Conservation (phyloP, 2,797 vertebrate species). For the Oreortyx pictus region DNA sequence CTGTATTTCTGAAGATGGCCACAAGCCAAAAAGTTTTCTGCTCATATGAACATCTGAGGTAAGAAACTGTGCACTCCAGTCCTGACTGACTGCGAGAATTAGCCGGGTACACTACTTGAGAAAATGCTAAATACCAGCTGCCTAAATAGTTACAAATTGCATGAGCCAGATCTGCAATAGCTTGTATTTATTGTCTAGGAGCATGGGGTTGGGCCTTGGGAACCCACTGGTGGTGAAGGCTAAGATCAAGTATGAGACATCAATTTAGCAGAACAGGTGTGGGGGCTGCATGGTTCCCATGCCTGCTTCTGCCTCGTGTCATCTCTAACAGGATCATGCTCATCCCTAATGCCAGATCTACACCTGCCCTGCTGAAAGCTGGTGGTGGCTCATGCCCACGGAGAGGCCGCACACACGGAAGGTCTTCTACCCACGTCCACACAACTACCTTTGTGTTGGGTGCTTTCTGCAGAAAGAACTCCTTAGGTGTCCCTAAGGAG, state of each 20-base stretch:
- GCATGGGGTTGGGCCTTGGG: fast-evolving
- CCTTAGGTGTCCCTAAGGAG: background rate
- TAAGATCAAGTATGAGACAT: background rate
- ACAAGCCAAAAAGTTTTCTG: background rate
- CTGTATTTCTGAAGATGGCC: background rate
- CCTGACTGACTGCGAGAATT: background rate
- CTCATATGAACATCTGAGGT: background rate
- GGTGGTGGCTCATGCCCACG: fast-evolving
- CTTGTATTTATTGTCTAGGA: background rate
- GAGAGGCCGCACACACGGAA: fast-evolving
- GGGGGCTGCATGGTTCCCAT: background rate
- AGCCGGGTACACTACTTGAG: background rate
- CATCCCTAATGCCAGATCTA: background rate
- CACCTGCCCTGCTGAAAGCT: fast-evolving
- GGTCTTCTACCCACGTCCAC: fast-evolving
- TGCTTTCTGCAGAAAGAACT: fast-evolving
- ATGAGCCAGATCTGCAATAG: background rate
- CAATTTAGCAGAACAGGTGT: fast-evolving
- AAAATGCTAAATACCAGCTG: conserved; percentile 33
- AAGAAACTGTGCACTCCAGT: background rate
- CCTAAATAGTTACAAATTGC: conserved; percentile 15
- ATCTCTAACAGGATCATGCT: fast-evolving
- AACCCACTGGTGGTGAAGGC: background rate
- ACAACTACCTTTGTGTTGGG: background rate
- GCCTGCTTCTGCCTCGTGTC: fast-evolving